These are phyloP conservation scores for Sebastes baramenuke DNA, from an alignment of 2,797 vertebrate species.

Conservation along the genomic window DNA sequence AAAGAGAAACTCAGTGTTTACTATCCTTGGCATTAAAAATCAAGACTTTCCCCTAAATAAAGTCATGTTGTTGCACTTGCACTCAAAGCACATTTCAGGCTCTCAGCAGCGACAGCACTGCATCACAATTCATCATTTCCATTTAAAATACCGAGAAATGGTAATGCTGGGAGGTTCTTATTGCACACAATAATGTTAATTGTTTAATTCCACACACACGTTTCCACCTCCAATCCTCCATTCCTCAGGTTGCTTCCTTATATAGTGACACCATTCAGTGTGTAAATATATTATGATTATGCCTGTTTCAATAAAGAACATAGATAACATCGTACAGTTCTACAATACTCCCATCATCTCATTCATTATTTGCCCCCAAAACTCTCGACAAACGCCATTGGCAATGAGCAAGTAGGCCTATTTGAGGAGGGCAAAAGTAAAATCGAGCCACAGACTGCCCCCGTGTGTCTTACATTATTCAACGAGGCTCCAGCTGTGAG, in stretches of 20 bases:
- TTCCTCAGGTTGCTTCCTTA: constrained; percentile 21
- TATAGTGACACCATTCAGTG: constrained; percentile 20
- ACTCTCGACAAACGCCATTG: constrained; percentile 52
- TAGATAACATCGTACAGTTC: constrained; percentile 36
- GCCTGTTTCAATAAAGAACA: constrained; percentile 35
- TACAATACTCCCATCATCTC: constrained; percentile 24
- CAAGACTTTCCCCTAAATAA: not conserved
- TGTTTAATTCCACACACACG: constrained; percentile 9
- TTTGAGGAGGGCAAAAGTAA: constrained; percentile 73
- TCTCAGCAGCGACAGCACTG: not conserved
- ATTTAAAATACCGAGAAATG: not conserved
- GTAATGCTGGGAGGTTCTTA: not conserved
- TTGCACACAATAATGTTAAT: constrained; percentile 1
- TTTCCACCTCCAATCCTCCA: constrained; percentile 8
- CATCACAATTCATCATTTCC: not conserved
- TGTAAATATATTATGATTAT: constrained; percentile 28
- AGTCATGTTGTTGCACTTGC: not conserved
- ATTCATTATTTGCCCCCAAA: constrained; percentile 60
- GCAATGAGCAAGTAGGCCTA: constrained; percentile 59
- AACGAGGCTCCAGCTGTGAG: constrained; percentile 78
- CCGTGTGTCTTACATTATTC: constrained; percentile 82
- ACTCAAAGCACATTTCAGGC: not conserved
- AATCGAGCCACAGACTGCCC: constrained; percentile 73
- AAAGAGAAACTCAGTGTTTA: not conserved
- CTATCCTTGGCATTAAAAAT: not conserved